These are phyloP conservation scores for Brachionichthys hirsutus DNA, from an alignment of 2,113 vertebrate genomes.

Conservation along the genomic window DNA sequence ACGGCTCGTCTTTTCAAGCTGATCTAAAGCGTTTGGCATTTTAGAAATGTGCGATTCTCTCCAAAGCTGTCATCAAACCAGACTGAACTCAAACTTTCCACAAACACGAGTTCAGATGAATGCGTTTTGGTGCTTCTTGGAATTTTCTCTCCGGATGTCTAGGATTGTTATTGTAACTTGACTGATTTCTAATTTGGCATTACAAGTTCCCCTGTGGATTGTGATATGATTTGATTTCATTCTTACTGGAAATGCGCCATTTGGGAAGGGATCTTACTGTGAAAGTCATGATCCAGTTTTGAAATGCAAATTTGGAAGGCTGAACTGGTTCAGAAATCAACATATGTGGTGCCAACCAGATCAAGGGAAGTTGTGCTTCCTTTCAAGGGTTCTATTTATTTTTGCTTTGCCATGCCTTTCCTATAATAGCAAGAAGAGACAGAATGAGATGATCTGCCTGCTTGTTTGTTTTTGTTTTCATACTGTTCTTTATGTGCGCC, in stretches of 20 bases:
- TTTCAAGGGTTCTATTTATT: too few relatives aligned
- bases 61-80: slow-evolving; percentile 66
- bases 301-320: neutral
- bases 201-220: too few relatives aligned
- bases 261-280: too few relatives aligned
- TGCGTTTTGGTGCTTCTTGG: slow-evolving; percentile 47
- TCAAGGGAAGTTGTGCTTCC: too few relatives aligned
- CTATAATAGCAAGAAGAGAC: too few relatives aligned
- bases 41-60: slow-evolving; percentile 67
- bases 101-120: slow-evolving; percentile 64
- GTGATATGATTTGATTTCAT: too few relatives aligned
- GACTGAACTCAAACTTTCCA: slow-evolving; percentile 64
- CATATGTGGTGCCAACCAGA: too few relatives aligned
- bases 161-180: slow-evolving; percentile 6
- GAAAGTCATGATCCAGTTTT: neutral
- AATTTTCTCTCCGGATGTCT: slow-evolving; percentile 41
- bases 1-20: slow-evolving; percentile 67
- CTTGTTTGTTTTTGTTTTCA: too few relatives aligned
- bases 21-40: slow-evolving; percentile 73
- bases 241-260: too few relatives aligned
- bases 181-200: neutral
- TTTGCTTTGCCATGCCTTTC: too few relatives aligned
- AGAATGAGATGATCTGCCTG: too few relatives aligned
- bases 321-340: neutral
- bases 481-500: too few relatives aligned